Percentiles rank a stretch among this genome's conserved stretches.
phyloP scores from a whole-genome alignment of 2,888 invertebrate genomes.

The Hyles lineata region DNA sequence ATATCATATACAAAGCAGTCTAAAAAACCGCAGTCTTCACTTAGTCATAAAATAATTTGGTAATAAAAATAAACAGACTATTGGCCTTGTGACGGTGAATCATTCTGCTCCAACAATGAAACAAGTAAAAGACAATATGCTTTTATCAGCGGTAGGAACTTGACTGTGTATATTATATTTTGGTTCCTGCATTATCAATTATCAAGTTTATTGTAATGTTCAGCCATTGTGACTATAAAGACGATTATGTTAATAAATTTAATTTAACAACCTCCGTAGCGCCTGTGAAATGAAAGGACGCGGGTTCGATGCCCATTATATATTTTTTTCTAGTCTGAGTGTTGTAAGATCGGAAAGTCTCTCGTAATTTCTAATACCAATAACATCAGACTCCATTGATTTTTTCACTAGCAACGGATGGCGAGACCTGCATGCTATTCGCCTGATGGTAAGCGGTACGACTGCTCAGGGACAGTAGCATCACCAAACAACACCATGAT shows the following conservation, averaged over 20 bases:
- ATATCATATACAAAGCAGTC: no score
- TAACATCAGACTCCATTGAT: no score
- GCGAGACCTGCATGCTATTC: no score
- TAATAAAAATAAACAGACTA: neutral
- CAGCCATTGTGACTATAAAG: neutral
- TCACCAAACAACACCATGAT: no score
- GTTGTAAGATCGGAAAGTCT: neutral
- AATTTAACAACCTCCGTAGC: neutral
- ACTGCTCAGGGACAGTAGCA: no score
- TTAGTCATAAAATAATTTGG: slow-evolving; percentile 9
- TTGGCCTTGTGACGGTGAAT: slow-evolving; percentile 7
- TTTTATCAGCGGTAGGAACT: slow-evolving; percentile 13
- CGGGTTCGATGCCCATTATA: neutral
- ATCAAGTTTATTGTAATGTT: slow-evolving; percentile 5
- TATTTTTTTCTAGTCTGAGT: no score
- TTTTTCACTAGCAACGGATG: no score
- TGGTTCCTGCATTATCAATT: slow-evolving; percentile 17
- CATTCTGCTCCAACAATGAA: slow-evolving; percentile 14
- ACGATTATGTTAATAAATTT: no score
- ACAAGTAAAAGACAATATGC: slow-evolving; percentile 20
- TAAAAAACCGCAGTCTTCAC: neutral
- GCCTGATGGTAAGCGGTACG: no score
- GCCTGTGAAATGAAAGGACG: neutral
- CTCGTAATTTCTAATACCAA: neutral
- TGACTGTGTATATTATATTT: neutral